A percentile compares a stretch with the other conserved stretches of the same genome.
These are phyloP conservation scores for Trichopoda pennipes DNA, from an alignment of 2,888 invertebrate genomes.

Conservation along the genomic window DNA sequence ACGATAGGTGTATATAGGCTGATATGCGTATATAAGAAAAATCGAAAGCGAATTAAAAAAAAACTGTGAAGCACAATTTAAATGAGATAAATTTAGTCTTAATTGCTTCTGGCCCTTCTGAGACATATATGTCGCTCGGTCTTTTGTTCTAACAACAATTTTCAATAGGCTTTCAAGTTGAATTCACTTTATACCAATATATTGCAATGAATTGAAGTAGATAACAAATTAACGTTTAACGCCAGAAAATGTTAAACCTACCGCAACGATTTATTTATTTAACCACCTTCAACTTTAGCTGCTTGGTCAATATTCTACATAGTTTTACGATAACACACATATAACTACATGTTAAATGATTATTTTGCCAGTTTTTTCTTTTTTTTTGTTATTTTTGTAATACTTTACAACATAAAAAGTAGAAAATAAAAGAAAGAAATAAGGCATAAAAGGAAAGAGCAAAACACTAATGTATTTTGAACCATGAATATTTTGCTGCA, in stretches of 20 bases:
- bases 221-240: neutral
- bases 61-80: no score
- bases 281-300: slow-evolving; percentile 55
- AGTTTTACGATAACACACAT: neutral
- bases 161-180: neutral
- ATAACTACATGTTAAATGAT: neutral
- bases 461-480: neutral
- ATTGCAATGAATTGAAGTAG: neutral
- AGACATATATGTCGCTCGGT: no score
- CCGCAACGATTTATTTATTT: slow-evolving; percentile 63
- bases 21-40: no score
- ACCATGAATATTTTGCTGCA: slow-evolving; percentile 19
- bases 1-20: no score
- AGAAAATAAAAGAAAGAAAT: neutral
- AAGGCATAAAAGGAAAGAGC: slow-evolving; percentile 1
- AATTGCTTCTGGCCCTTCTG: no score
- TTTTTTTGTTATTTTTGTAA: slow-evolving; percentile 8
- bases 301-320: slow-evolving; percentile 33
- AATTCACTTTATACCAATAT: slow-evolving; percentile 24
- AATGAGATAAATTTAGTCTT: no score
- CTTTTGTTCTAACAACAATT: no score
- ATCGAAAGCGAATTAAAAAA: no score
- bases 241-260: slow-evolving; percentile 48
- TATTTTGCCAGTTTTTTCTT: neutral
- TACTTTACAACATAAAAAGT: slow-evolving; percentile 7